These are phyloP conservation scores for Dysmachus trigonus DNA, from an alignment of 2,888 invertebrate genomes.

Conservation along the genomic window DNA sequence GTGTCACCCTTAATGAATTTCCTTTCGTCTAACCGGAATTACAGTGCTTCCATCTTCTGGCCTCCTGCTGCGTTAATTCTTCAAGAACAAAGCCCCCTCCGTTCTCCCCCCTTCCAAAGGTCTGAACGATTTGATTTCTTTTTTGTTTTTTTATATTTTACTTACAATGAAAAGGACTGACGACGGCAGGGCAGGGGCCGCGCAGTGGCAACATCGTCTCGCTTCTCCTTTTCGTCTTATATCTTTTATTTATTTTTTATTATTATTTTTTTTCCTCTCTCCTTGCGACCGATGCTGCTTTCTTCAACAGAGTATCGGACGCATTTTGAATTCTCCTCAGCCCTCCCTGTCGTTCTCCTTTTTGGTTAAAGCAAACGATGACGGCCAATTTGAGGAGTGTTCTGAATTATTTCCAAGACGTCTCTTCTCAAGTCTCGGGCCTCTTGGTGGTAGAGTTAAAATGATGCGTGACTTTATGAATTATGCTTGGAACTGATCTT, in stretches of 20 bases:
- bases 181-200: background rate
- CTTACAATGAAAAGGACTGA: background rate
- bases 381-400: background rate
- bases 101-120: background rate
- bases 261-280: background rate
- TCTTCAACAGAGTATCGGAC: background rate
- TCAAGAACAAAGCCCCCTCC: background rate
- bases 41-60: slow-evolving; percentile 2
- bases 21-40: background rate
- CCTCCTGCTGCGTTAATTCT: background rate
- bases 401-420: background rate
- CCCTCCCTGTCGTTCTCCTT: background rate
- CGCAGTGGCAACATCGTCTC: background rate
- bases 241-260: background rate
- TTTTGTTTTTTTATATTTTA: background rate
- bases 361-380: background rate
- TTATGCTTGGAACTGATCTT: slow-evolving; percentile 21
- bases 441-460: background rate
- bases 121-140: background rate
- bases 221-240: background rate
- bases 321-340: background rate
- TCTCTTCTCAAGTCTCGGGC: background rate
- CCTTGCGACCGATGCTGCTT: background rate
- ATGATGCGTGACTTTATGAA: slow-evolving; percentile 24
- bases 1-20: slow-evolving; percentile 23